Percentiles rank a stretch among this genome's conserved stretches.
Evolutionary conservation across 1,140 invertebrate genomes (phyloP).

Genomic region (Wasmannia auropunctata): DNA sequence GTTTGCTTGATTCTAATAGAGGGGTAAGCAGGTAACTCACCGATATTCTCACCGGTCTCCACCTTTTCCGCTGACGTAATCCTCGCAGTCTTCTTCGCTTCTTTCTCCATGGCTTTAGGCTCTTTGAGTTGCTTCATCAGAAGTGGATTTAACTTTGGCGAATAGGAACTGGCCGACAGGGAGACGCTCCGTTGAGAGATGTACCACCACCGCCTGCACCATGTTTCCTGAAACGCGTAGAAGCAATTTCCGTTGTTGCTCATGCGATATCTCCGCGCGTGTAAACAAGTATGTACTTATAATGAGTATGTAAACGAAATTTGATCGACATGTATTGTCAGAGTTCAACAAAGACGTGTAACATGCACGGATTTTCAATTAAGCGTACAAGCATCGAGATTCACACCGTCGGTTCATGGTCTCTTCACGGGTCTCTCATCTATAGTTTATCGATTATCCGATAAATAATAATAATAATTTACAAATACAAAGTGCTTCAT

Average conservation of each 20-base stretch:
- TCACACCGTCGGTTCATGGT: neutral
- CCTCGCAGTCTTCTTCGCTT: slow-evolving; percentile 57
- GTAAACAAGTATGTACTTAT: neutral
- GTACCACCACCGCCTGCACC: slow-evolving; percentile 83
- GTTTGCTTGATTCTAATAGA: neutral
- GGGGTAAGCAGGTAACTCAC: neutral
- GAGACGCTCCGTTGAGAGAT: slow-evolving; percentile 80
- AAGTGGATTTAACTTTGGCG: slow-evolving; percentile 77
- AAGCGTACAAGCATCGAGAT: neutral
- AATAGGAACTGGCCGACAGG: slow-evolving; percentile 73
- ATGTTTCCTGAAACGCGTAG: slow-evolving; percentile 79
- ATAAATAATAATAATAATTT: slow-evolving; percentile 44
- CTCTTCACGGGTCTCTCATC: neutral
- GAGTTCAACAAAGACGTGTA: neutral
- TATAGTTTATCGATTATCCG: slow-evolving; percentile 17
- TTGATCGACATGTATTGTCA: neutral
- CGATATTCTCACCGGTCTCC: neutral
- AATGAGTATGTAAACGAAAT: neutral
- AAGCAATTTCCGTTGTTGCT: slow-evolving; percentile 24
- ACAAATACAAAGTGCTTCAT: neutral
- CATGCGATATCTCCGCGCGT: neutral
- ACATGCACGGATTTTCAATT: slow-evolving; percentile 12
- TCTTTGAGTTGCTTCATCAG: slow-evolving; percentile 71
- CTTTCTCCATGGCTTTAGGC: slow-evolving; percentile 59
- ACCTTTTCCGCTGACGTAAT: slow-evolving; percentile 31